A percentile compares a stretch with the other conserved stretches of the same genome.
Conservation (phyloP, 2,797 vertebrate genomes). For the Champsocephalus gunnari region DNA sequence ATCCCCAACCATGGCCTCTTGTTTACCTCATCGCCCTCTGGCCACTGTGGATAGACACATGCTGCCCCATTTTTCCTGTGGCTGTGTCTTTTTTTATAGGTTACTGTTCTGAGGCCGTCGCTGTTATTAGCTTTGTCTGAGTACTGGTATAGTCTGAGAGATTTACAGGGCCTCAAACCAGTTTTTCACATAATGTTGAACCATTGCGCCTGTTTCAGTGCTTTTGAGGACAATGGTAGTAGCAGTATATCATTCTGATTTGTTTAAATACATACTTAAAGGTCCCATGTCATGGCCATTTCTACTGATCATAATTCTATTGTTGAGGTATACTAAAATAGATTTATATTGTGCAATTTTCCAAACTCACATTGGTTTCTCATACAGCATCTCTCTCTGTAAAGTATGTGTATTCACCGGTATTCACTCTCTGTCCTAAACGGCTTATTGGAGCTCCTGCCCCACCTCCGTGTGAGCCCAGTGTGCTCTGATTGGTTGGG, state of each 20-base stretch:
- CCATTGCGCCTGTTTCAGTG: constrained; percentile 31
- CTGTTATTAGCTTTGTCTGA: constrained; percentile 59
- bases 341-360: too few relatives aligned
- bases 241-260: constrained; percentile 10
- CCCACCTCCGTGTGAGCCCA: too few relatives aligned
- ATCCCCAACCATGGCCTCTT: constrained; percentile 70
- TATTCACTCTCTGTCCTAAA: too few relatives aligned
- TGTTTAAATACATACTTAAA: not conserved
- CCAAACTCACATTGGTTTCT: too few relatives aligned
- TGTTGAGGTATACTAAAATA: too few relatives aligned
- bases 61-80: constrained; percentile 53
- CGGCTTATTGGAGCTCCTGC: too few relatives aligned
- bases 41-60: constrained; percentile 64
- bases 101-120: constrained; percentile 46
- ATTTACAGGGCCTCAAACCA: constrained; percentile 53
- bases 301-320: too few relatives aligned
- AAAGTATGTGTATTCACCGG: too few relatives aligned
- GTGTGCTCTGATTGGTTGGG: too few relatives aligned
- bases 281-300: too few relatives aligned
- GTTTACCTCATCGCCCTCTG: constrained; percentile 67
- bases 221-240: constrained; percentile 1
- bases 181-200: constrained; percentile 26
- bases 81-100: constrained; percentile 56
- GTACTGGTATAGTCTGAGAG: constrained; percentile 39
- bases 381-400: too few relatives aligned